Evolutionary conservation across 2,113 vertebrate genomes (phyloP).

Genomic region (Muntiacus reevesi): DNA sequence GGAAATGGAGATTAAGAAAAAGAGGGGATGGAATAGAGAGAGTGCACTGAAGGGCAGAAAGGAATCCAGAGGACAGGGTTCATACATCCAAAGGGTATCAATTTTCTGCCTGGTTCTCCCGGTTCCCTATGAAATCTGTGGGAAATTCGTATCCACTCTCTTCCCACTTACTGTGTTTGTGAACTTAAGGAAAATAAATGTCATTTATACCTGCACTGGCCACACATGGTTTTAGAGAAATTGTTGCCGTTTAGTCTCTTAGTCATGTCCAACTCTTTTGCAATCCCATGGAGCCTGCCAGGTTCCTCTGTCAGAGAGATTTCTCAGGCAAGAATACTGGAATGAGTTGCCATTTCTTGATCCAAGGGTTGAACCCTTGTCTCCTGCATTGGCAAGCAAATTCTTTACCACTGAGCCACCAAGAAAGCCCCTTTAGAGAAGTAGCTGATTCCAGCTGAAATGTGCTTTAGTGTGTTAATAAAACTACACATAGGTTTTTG

Average conservation of each 20-base stretch:
- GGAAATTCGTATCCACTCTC: not conserved
- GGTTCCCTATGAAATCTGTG: not conserved
- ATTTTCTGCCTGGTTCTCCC: not conserved
- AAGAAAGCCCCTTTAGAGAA: not conserved
- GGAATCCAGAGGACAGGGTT: not conserved
- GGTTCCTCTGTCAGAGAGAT: not conserved
- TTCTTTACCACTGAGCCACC: not conserved
- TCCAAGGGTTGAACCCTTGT: not conserved
- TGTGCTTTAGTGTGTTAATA: not conserved
- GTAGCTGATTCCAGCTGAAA: not conserved
- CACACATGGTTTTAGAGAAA: not conserved
- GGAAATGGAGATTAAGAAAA: not conserved
- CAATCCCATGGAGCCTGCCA: not conserved
- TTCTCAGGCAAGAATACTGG: not conserved
- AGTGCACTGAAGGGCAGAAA: accelerated
- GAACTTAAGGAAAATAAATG: not conserved
- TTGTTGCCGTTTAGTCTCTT: not conserved
- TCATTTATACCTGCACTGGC: not conserved
- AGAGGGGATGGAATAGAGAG: not conserved
- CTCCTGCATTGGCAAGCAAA: not conserved
- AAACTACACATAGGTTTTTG: not conserved
- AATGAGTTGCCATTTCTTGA: not conserved
- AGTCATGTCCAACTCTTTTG: not conserved
- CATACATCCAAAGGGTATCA: not conserved
- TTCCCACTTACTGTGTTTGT: not conserved